Evolutionary conservation across 2,888 invertebrate species (phyloP).

Genomic region (Drosophila neotestacea): DNA sequence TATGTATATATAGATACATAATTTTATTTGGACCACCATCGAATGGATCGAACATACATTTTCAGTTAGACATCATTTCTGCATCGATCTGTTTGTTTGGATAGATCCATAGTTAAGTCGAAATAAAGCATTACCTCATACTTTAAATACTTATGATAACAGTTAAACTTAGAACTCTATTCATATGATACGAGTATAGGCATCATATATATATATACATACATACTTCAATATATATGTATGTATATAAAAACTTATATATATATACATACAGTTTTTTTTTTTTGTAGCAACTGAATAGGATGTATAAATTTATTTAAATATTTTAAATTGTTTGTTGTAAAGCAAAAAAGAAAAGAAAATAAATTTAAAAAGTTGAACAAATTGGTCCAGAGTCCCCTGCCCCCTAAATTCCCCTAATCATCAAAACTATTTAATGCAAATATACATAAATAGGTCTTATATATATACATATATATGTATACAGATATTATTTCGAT

Average conservation of each 20-base stretch:
- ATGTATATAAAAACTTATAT: slow-evolving; percentile 22
- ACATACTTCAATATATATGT: slow-evolving; percentile 16
- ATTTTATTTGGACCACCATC: slow-evolving; percentile 23
- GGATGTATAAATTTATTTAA: slow-evolving; percentile 42
- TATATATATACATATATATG: slow-evolving; percentile 9
- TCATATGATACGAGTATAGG: slow-evolving; percentile 47
- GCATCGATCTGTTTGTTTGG: slow-evolving; percentile 10
- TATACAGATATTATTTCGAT: slow-evolving; percentile 31
- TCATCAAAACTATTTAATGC: slow-evolving; percentile 11
- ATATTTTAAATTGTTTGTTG: slow-evolving; percentile 48
- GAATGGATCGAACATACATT: slow-evolving; percentile 15
- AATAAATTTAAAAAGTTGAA: slow-evolving; percentile 4
- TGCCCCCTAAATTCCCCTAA: neutral
- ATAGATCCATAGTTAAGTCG: slow-evolving; percentile 63
- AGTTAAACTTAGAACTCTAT: slow-evolving; percentile 63
- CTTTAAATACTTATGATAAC: slow-evolving; percentile 79
- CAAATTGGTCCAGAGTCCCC: slow-evolving; percentile 2
- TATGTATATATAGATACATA: slow-evolving; percentile 10
- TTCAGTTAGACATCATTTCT: slow-evolving; percentile 15
- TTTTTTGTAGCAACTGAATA: slow-evolving; percentile 44
- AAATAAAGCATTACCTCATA: slow-evolving; percentile 82
- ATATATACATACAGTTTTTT: neutral
- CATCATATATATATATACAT: slow-evolving; percentile 29
- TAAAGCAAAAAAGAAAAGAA: slow-evolving; percentile 19
- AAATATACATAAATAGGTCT: slow-evolving; percentile 23